Evolutionary conservation across 1,140 invertebrate species (phyloP), one percentile per base, ranked within the genome.

Genomic region (Eriocheir sinensis): DNA sequence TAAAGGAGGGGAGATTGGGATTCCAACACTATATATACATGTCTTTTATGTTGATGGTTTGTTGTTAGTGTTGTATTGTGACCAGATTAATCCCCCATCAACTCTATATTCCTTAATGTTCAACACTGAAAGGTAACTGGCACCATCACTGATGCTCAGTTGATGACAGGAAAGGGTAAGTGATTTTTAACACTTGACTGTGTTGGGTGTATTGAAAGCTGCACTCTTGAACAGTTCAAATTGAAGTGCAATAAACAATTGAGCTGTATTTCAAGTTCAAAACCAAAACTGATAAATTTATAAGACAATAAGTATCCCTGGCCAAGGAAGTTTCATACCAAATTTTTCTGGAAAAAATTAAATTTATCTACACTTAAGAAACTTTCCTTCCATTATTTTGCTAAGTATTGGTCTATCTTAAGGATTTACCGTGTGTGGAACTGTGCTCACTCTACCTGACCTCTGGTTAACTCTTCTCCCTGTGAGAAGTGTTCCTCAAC

Each of bases 401-500:
- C 60, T 72, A 72, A 72, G 89, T 72, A 72, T 93, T 44, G 44
- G 41, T 83, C 44, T 44, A 48, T 41, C 34, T 92, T 36, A 72
- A 60, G 88, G 34, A 89, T 40, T 94, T 94, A n/a, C 44, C 44
- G 30, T 41, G 93, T 80, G 72, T 89, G 53, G 86, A 89, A 94
- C 93, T 94, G 92, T 93, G 93, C 93, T 94, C 93, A 94, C 91
- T 93, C 93, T 95, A 95, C 92, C 91, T 90, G 94, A 95, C 48
- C 91, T 96, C 92, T 95, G 92, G 89, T 91, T 95, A 96, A 95
- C 95, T 95, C 92, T 96, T 96, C 92, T 93, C 89, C 72, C n/a
- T 89, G 41, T 94, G 89, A 92, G 94, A 94, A 94, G 90, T 91
- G 86, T 90, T 94, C 83, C 94, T 94, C 94, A 94, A 94, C 94